phyloP scores from a whole-genome alignment of 2,797 vertebrate genomes.

The Champsocephalus esox region DNA sequence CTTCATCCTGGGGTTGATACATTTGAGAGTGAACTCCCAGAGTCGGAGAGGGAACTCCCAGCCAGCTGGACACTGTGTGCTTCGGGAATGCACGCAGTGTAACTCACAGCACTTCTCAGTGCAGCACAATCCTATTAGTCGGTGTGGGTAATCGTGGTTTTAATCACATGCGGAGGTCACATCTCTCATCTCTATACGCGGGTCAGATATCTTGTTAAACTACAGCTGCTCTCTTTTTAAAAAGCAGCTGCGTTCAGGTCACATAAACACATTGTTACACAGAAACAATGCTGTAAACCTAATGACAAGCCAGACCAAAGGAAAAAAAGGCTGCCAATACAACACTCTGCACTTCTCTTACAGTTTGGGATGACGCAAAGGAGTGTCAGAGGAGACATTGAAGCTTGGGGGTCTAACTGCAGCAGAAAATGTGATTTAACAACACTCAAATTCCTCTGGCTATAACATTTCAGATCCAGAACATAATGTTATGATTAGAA shows the following conservation, averaged over 20 bases:
- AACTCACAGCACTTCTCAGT: slow-evolving; percentile 37
- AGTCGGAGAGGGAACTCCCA: slow-evolving; percentile 53
- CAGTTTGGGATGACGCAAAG: slow-evolving; percentile 38
- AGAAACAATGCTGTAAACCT: slow-evolving; percentile 20
- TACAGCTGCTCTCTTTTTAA: slow-evolving; percentile 40
- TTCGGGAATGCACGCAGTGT: slow-evolving; percentile 30
- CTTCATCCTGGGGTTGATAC: slow-evolving; percentile 42
- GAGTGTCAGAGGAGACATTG: slow-evolving; percentile 2
- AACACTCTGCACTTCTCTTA: slow-evolving; percentile 34
- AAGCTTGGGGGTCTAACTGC: background rate
- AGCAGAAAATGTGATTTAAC: background rate
- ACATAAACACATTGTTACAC: background rate
- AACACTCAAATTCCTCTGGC: background rate
- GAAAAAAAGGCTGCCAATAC: slow-evolving; percentile 41
- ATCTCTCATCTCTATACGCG: slow-evolving; percentile 19
- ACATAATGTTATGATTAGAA: slow-evolving; percentile 19
- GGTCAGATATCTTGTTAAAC: slow-evolving; percentile 34
- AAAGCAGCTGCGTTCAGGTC: slow-evolving; percentile 25
- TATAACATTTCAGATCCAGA: slow-evolving; percentile 9
- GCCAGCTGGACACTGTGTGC: slow-evolving; percentile 54
- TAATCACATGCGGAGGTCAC: slow-evolving; percentile 23
- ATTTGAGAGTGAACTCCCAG: slow-evolving; percentile 33
- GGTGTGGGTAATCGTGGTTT: slow-evolving; percentile 30
- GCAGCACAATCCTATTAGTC: slow-evolving; percentile 39
- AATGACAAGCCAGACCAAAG: slow-evolving; percentile 32